These are phyloP conservation scores for Peromyscus aztecus DNA, from an alignment of 2,797 vertebrate genomes.

Conservation along the genomic window DNA sequence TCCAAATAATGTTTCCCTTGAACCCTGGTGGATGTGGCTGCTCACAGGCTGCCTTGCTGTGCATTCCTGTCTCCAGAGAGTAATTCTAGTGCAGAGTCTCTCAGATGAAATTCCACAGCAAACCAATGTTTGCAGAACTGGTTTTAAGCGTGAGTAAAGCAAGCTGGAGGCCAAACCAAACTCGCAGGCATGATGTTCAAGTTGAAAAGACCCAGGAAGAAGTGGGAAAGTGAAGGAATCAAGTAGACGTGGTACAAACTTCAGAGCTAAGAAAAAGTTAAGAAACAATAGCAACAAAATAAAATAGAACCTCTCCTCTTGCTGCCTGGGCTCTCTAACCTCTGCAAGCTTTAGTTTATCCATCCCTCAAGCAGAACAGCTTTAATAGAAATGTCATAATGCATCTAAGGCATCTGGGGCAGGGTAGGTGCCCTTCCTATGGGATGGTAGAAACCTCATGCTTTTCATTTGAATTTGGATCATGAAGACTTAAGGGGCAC, in stretches of 20 bases:
- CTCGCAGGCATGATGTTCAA: not conserved
- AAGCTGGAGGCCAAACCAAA: not conserved
- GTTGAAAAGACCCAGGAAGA: not conserved
- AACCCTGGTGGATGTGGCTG: not conserved
- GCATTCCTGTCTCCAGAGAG: not conserved
- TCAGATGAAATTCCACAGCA: slow-evolving; percentile 22
- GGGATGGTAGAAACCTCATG: not conserved
- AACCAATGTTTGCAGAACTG: not conserved
- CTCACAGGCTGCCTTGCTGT: not conserved
- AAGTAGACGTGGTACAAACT: not conserved
- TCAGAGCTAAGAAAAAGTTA: not conserved
- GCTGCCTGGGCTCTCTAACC: not conserved
- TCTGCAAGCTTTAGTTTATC: not conserved
- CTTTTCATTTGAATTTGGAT: not conserved
- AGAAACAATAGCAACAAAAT: not conserved
- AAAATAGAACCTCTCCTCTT: not conserved
- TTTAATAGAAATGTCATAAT: not conserved
- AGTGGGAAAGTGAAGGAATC: not conserved
- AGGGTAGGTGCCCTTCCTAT: not conserved
- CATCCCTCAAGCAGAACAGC: not conserved
- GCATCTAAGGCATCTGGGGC: not conserved
- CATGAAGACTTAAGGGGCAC: not conserved
- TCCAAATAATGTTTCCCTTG: not conserved
- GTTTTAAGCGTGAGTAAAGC: not conserved
- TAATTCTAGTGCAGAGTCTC: not conserved